Conservation (phyloP, 2,888 invertebrate species). For the Heteropelma amictum region DNA sequence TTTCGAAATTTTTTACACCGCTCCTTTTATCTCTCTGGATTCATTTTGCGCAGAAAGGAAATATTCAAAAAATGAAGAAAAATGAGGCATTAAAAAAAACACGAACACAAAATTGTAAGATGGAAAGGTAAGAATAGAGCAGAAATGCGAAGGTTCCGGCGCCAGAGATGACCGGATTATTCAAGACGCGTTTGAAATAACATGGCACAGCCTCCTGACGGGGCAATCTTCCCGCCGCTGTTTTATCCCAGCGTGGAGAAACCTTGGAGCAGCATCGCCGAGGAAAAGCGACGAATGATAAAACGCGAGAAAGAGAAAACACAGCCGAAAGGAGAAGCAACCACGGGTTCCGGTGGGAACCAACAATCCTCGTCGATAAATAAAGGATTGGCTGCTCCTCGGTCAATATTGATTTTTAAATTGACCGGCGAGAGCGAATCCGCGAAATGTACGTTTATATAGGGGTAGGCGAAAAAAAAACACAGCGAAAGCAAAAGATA, state of each 20-base stretch:
- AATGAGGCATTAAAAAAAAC: too few species aligned
- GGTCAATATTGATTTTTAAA: slow-evolving; percentile 78
- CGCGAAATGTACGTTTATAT: slow-evolving; percentile 60
- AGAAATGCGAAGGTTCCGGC: slow-evolving; percentile 26
- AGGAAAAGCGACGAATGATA: slow-evolving; percentile 44
- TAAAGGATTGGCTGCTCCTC: slow-evolving; percentile 75
- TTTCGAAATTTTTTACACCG: slow-evolving; percentile 12
- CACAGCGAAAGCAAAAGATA: slow-evolving; percentile 7
- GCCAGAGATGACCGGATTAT: slow-evolving; percentile 71
- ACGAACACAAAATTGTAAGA: background rate
- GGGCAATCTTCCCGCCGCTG: slow-evolving; percentile 57
- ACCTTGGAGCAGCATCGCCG: slow-evolving; percentile 54
- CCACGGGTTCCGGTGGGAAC: slow-evolving; percentile 54
- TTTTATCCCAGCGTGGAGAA: background rate
- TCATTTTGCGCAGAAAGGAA: slow-evolving; percentile 16
- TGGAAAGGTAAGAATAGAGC: background rate
- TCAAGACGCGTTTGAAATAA: slow-evolving; percentile 75
- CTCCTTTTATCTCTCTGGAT: background rate
- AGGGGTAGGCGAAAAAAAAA: slow-evolving; percentile 5
- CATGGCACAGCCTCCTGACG: slow-evolving; percentile 64
- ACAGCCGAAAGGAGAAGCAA: slow-evolving; percentile 18
- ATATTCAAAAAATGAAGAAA: too few species aligned
- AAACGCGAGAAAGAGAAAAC: slow-evolving; percentile 27
- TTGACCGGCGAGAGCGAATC: slow-evolving; percentile 76
- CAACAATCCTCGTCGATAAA: slow-evolving; percentile 75